Conservation (phyloP, 2,888 invertebrate genomes). For the Subacronicta megacephala region DNA sequence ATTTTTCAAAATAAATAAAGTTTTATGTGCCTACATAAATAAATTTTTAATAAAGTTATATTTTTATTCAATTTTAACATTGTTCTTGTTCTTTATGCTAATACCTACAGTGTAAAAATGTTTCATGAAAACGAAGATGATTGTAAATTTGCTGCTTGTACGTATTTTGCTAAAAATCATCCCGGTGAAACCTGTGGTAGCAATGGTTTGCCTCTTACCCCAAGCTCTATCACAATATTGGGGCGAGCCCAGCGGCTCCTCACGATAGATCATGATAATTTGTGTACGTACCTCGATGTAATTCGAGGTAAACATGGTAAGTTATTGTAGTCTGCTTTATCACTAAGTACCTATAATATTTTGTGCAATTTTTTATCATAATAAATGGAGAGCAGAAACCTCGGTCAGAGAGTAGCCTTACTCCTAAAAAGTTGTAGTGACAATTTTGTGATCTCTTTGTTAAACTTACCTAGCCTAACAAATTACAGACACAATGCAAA, state of each 20-base stretch:
- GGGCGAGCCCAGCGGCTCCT: constrained; percentile 96
- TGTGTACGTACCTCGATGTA: constrained; percentile 97
- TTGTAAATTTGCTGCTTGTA: constrained; percentile 94
- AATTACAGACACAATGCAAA: too few species aligned
- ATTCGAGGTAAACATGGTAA: constrained; percentile 98
- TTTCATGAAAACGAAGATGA: constrained; percentile 69
- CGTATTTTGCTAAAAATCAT: constrained; percentile 97
- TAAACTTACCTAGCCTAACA: too few species aligned
- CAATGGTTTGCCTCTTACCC: constrained; percentile 98
- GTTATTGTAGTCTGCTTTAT: constrained; percentile 27
- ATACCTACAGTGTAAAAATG: constrained; percentile 52
- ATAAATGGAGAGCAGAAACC: too few species aligned
- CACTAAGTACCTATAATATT: too few species aligned
- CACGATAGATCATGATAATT: constrained; percentile 93
- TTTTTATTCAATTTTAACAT: neutral
- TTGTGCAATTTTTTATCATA: too few species aligned
- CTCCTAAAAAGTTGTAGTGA: too few species aligned
- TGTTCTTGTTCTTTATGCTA: neutral
- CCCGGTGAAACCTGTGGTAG: constrained; percentile 97
- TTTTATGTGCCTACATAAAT: too few species aligned
- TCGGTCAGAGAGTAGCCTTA: too few species aligned
- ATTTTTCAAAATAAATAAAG: neutral
- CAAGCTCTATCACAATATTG: constrained; percentile 98
- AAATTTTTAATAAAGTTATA: neutral
- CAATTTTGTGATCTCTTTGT: too few species aligned